Evolutionary conservation across 1,140 invertebrate species (phyloP).

Genomic region (Microvelia longipes): DNA sequence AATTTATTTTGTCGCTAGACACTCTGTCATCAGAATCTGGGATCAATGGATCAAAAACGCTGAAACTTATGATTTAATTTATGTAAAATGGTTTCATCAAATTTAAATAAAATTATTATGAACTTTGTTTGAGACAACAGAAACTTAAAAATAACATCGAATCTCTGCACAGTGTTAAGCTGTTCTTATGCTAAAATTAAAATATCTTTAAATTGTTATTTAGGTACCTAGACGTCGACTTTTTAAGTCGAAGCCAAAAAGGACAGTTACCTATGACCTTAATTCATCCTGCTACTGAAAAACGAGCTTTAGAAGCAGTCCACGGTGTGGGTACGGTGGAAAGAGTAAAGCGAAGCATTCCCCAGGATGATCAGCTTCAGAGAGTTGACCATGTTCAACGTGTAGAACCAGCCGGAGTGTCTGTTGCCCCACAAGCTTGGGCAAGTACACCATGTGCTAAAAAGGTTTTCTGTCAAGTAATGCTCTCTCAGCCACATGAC

Average conservation of each 20-base stretch:
- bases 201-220: too few relatives aligned
- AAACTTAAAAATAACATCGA: too few relatives aligned
- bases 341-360: conserved; percentile 23
- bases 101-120: too few relatives aligned
- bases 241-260: conserved; percentile 35
- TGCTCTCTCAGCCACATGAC: conserved; percentile 45
- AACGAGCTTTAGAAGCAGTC: conserved; percentile 32
- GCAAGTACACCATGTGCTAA: conserved; percentile 56
- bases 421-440: conserved; percentile 38
- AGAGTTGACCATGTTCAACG: conserved; percentile 33
- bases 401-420: conserved; percentile 33
- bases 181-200: too few relatives aligned
- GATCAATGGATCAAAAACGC: too few relatives aligned
- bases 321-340: background rate
- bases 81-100: too few relatives aligned
- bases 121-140: too few relatives aligned
- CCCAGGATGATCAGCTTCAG: conserved; percentile 28
- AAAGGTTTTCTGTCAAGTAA: conserved; percentile 54
- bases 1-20: too few relatives aligned
- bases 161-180: too few relatives aligned
- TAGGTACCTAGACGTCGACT: conserved; percentile 43
- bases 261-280: conserved; percentile 28
- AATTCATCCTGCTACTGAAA: conserved; percentile 35
- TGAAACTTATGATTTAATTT: too few relatives aligned
- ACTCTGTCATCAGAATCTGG: too few relatives aligned